phyloP scores from a whole-genome alignment of 2,113 vertebrate species.

The Beaufortia kweichowensis region DNA sequence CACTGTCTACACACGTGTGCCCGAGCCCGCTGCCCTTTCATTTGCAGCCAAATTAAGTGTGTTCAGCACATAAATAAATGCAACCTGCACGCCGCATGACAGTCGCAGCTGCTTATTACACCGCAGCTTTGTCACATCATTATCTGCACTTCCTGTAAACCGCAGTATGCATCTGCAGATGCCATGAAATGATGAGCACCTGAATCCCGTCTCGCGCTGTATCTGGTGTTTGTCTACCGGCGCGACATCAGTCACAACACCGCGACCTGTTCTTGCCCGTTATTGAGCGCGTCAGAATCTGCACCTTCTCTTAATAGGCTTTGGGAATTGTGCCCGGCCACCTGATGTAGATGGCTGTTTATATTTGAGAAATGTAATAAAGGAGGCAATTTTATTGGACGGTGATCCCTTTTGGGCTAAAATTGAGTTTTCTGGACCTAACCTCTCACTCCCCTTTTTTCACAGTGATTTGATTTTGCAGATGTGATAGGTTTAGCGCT shows the following conservation, averaged over 20 bases:
- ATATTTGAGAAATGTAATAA: constrained; percentile 53
- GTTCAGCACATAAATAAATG: constrained; percentile 78
- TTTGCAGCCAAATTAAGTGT: constrained; percentile 78
- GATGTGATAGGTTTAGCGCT: constrained; percentile 49
- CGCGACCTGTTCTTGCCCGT: constrained; percentile 46
- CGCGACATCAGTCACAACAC: constrained; percentile 44
- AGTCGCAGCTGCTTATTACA: constrained; percentile 73
- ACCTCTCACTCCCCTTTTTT: constrained; percentile 35
- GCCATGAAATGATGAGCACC: constrained; percentile 38
- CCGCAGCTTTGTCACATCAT: constrained; percentile 71
- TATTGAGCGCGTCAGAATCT: constrained; percentile 47
- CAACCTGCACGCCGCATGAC: constrained; percentile 62
- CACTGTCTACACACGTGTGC: constrained; percentile 71
- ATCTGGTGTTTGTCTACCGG: constrained; percentile 35
- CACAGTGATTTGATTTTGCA: constrained; percentile 52
- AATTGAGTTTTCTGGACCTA: constrained; percentile 38
- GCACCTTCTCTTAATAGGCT: constrained; percentile 55
- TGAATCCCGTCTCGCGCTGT: neutral
- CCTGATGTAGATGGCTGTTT: constrained; percentile 54
- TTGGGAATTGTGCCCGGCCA: constrained; percentile 52
- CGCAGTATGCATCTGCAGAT: constrained; percentile 4
- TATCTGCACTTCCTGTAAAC: constrained; percentile 61
- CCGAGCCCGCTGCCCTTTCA: constrained; percentile 71
- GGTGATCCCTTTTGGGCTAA: constrained; percentile 46
- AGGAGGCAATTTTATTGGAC: constrained; percentile 54